phyloP scores from a whole-genome alignment of 1,140 invertebrate species.

The Calephelis nemesis region DNA sequence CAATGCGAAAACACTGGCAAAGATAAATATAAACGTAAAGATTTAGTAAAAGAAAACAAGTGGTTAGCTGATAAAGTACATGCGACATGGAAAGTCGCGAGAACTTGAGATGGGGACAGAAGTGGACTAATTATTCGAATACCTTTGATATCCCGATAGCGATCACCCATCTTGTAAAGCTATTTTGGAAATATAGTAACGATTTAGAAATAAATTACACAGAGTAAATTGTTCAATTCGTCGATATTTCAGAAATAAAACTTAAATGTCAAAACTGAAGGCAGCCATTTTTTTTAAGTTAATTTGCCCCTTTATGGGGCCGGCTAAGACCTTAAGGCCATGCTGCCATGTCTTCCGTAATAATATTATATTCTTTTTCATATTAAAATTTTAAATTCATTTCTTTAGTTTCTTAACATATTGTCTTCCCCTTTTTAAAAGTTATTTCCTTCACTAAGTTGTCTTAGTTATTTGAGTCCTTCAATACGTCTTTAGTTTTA shows the following conservation, averaged over 20 bases:
- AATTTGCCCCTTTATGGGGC: no score
- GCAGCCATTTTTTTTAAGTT: no score
- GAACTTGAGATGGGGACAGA: constrained; percentile 26
- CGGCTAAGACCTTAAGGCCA: no score
- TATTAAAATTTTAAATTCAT: no score
- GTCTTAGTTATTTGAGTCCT: no score
- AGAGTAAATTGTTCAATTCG: neutral
- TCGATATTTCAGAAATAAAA: neutral
- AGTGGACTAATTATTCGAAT: constrained; percentile 51
- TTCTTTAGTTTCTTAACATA: no score
- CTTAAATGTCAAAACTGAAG: neutral
- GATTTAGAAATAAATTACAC: neutral
- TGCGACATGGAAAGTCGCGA: constrained; percentile 24
- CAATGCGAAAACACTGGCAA: constrained; percentile 79
- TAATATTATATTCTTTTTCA: no score
- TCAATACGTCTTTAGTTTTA: no score
- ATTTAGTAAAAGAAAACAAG: constrained; percentile 48
- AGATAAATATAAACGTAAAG: constrained; percentile 73
- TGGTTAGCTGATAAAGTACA: constrained; percentile 24
- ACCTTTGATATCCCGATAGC: constrained; percentile 62
- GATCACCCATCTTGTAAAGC: constrained; percentile 54
- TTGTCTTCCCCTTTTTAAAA: no score
- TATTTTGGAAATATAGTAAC: neutral
- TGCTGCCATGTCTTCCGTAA: no score
- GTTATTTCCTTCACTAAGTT: no score